Base-by-base conservation (phyloP, 2,888 invertebrate genomes). In the Aricia artaxerxes region DNA sequence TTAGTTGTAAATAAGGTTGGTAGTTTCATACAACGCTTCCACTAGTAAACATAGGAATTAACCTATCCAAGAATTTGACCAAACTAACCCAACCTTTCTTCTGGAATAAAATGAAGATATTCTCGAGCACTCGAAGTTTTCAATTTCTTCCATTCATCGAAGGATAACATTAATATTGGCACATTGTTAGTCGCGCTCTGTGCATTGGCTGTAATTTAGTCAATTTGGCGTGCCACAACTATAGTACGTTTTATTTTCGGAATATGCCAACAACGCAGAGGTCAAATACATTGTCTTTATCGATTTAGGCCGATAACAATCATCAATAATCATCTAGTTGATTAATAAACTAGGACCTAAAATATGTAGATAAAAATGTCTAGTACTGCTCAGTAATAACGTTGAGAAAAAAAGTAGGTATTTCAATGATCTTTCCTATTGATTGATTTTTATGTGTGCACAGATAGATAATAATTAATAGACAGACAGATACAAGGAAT, bases 271-370 rank as follows among this genome's bases (percentile, higher is more conserved):
- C 31, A 31, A 61, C 31, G 31, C 64, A 64, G 11, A 64, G 64
- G 64, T 64, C 64, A 64, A 64, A 64, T 64, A 64, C 31, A 64
- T 64, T 64, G 64, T 64, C 64, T 64, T 61, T 64, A 64, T 61
- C 61, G 61, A 61, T 64, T 64, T 31, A 31, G 31, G 4, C 61
- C 7, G 24, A 64, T 31, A 11, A 49, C 9, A 49, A 49, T 7
- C 3, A 2, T 49, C 9, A 49, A 49, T 7, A 9, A 2, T 49
- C 49, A 44, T 44, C 1, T 9, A 49, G 49, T 9, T 44, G 9
- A 9, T 44, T 44, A 7, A 44, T n/a, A n/a, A n/a, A n/a, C n/a
- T n/a, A n/a, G n/a, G n/a, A n/a, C n/a, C n/a, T n/a, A n/a, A n/a
- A n/a, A n/a, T n/a, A n/a, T n/a, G n/a, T n/a, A n/a, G n/a, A n/a